Conservation (phyloP, 1,140 invertebrate genomes). For the Trinorchestia longiramus region DNA sequence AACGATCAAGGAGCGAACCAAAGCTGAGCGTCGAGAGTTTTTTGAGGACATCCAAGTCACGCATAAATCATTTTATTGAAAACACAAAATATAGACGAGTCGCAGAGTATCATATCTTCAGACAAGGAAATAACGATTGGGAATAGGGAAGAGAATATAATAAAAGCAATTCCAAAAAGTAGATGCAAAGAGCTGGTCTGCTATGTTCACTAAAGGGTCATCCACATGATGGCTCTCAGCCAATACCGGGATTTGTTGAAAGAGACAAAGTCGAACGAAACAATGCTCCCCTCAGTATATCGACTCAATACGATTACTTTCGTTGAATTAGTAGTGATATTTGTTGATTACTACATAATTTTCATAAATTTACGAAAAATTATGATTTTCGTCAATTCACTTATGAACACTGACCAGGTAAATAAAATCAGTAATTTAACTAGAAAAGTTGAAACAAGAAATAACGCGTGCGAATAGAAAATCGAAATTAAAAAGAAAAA, state of each 20-base stretch:
- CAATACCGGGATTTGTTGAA: neutral
- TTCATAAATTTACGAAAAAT: too few relatives aligned
- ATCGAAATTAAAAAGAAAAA: neutral
- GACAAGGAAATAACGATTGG: too few relatives aligned
- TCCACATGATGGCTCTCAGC: too few relatives aligned
- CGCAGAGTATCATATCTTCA: too few relatives aligned
- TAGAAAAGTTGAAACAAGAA: neutral
- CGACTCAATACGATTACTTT: neutral
- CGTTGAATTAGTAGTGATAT: neutral
- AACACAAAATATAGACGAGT: too few relatives aligned
- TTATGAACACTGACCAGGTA: neutral
- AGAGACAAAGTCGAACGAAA: neutral
- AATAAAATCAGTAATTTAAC: neutral
- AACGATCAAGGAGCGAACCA: neutral
- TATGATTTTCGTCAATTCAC: neutral
- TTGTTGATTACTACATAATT: neutral
- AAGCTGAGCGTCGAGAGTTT: too few relatives aligned
- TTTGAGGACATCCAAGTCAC: neutral
- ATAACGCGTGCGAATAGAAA: neutral
- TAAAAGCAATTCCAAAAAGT: too few relatives aligned
- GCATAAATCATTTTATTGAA: neutral
- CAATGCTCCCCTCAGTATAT: neutral
- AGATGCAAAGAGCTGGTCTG: too few relatives aligned
- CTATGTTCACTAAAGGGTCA: too few relatives aligned
- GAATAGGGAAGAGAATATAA: too few relatives aligned